Evolutionary conservation across 2,113 vertebrate genomes (phyloP).

Genomic region (Halichoerus grypus): DNA sequence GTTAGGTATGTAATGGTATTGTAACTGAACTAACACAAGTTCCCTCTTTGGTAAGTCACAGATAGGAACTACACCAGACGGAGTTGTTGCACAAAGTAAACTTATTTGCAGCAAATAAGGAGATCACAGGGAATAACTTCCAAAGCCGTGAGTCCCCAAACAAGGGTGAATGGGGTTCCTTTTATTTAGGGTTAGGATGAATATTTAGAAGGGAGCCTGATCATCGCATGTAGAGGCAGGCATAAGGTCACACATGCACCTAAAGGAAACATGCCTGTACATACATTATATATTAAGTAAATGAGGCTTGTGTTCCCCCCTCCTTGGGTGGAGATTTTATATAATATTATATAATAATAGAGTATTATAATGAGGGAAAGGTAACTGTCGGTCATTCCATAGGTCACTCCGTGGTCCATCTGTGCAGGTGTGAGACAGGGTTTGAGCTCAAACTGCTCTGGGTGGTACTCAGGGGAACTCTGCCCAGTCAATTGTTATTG

Average conservation of each 20-base stretch:
- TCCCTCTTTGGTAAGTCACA: background rate
- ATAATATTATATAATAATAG: background rate
- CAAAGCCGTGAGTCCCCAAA: background rate
- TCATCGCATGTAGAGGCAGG: background rate
- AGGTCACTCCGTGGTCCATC: background rate
- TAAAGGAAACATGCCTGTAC: background rate
- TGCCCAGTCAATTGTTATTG: background rate
- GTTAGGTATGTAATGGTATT: background rate
- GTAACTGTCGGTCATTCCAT: background rate
- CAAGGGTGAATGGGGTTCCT: background rate
- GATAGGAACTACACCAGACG: background rate
- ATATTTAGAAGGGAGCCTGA: background rate
- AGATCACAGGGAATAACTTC: background rate
- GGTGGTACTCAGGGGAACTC: background rate
- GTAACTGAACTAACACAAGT: background rate
- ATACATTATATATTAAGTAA: background rate
- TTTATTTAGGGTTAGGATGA: background rate
- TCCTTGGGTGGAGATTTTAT: background rate
- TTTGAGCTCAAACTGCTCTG: background rate
- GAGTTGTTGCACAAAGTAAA: background rate
- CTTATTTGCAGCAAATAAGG: background rate
- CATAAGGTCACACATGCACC: background rate
- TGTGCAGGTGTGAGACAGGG: background rate
- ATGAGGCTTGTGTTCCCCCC: background rate
- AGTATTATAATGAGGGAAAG: background rate